Percentiles rank a stretch among this genome's conserved stretches.
phyloP scores from a whole-genome alignment of 2,888 invertebrate species.

The Meiosimyza decipiens region DNA sequence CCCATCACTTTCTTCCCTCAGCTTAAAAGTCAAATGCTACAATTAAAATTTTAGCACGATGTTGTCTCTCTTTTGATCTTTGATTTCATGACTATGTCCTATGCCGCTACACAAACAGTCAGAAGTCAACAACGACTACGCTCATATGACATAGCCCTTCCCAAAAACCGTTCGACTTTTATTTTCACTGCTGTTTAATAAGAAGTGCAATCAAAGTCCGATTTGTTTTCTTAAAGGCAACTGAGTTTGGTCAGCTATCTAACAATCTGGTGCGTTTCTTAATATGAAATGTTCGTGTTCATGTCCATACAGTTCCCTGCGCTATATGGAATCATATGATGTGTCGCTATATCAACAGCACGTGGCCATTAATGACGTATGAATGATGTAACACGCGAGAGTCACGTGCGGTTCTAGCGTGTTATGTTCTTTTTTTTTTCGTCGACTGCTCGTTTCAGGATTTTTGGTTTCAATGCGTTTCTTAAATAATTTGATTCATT shows the following conservation, averaged over 20 bases:
- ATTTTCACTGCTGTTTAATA: slow-evolving; percentile 8
- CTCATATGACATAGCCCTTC: too few relatives aligned
- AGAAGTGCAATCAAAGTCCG: slow-evolving; percentile 30
- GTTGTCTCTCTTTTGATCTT: too few relatives aligned
- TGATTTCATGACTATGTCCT: too few relatives aligned
- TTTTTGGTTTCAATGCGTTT: slow-evolving; percentile 32
- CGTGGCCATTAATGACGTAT: slow-evolving; percentile 68
- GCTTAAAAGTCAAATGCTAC: too few relatives aligned
- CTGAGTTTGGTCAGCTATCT: slow-evolving; percentile 10
- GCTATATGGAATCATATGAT: not conserved
- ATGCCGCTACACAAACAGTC: too few relatives aligned
- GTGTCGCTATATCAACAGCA: slow-evolving; percentile 52
- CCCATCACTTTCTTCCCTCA: too few relatives aligned
- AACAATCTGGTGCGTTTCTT: slow-evolving; percentile 4
- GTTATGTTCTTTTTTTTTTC: slow-evolving; percentile 39
- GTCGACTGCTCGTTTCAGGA: slow-evolving; percentile 36
- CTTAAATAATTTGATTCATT: not conserved
- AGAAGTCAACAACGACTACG: too few relatives aligned
- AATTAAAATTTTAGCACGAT: too few relatives aligned
- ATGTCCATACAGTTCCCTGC: not conserved
- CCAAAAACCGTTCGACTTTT: too few relatives aligned
- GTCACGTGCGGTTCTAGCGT: slow-evolving; percentile 55
- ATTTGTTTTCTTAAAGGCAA: slow-evolving; percentile 34
- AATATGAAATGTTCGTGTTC: slow-evolving; percentile 27
- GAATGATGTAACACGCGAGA: slow-evolving; percentile 68